Evolutionary conservation across 2,888 invertebrate species (phyloP).

Genomic region (Cosmia pyralina): DNA sequence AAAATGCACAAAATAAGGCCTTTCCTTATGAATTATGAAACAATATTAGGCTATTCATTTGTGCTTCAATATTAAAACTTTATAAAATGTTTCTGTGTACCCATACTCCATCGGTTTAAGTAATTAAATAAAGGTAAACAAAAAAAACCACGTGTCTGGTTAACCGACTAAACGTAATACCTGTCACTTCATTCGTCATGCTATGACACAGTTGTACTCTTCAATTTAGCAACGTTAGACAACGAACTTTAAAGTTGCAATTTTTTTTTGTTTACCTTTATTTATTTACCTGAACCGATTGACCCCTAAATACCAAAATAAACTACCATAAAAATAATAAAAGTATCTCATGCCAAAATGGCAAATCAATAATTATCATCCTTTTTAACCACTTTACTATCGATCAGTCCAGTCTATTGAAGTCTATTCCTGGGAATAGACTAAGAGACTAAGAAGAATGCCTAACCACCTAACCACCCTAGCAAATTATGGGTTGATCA

Average conservation of each 20-base stretch:
- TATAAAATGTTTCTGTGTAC: not conserved
- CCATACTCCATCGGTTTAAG: not conserved
- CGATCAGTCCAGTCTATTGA: not conserved
- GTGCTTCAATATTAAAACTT: slow-evolving; percentile 23
- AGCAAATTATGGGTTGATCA: not conserved
- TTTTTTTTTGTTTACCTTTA: too few species aligned
- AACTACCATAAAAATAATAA: not conserved
- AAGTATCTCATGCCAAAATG: not conserved
- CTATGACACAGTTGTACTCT: too few species aligned
- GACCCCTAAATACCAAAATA: not conserved
- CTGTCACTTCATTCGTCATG: too few species aligned
- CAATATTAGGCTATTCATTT: slow-evolving; percentile 34
- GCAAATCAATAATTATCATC: not conserved
- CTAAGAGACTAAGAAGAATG: not conserved
- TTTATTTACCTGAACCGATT: too few species aligned
- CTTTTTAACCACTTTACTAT: not conserved
- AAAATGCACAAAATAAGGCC: slow-evolving; percentile 49
- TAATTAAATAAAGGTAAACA: too few species aligned
- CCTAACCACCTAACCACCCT: not conserved
- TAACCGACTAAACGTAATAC: too few species aligned
- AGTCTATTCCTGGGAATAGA: not conserved
- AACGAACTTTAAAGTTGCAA: too few species aligned
- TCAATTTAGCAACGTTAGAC: too few species aligned
- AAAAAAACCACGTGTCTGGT: too few species aligned
- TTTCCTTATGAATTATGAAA: slow-evolving; percentile 52